These are phyloP conservation scores for Chironex yamaguchii DNA, from an alignment of 30 jellyfish, hydroid and myxozoan species.

Conservation along the genomic window DNA sequence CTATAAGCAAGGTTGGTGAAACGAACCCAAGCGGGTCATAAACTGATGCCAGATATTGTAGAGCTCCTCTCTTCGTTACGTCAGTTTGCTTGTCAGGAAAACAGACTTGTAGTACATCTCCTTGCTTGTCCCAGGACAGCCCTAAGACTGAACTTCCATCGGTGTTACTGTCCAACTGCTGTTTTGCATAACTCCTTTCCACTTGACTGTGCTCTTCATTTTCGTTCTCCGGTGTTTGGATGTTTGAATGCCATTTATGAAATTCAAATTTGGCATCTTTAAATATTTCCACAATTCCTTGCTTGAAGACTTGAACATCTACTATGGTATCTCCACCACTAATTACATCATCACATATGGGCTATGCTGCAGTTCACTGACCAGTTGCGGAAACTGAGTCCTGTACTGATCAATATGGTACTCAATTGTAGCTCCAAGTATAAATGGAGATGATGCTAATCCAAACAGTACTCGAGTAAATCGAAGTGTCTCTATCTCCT, in stretches of 20 bases:
- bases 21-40: conserved; percentile 73
- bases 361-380: conserved; percentile 31
- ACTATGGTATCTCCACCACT: conserved; percentile 14
- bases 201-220: not conserved
- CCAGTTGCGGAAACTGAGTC: not conserved
- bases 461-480: conserved; percentile 74
- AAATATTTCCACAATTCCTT: conserved; percentile 27
- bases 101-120: conserved; percentile 40
- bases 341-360: conserved; percentile 59
- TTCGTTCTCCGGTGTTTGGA: not conserved
- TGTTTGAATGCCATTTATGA: conserved; percentile 78
- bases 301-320: conserved; percentile 27
- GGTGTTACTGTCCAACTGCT: conserved; percentile 40
- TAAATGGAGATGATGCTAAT: conserved; percentile 54
- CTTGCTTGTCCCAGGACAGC: conserved; percentile 67
- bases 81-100: conserved; percentile 32
- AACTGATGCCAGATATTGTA: conserved; percentile 45
- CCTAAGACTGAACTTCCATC: conserved; percentile 67
- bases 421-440: conserved; percentile 53
- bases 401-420: conserved; percentile 46
- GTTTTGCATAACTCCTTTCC: conserved; percentile 59
- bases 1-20: conserved; percentile 49
- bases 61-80: conserved; percentile 32
- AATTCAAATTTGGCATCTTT: conserved; percentile 44
- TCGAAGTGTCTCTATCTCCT: conserved; percentile 25